Conservation (phyloP, 2,113 vertebrate genomes). For the Gadus macrocephalus region DNA sequence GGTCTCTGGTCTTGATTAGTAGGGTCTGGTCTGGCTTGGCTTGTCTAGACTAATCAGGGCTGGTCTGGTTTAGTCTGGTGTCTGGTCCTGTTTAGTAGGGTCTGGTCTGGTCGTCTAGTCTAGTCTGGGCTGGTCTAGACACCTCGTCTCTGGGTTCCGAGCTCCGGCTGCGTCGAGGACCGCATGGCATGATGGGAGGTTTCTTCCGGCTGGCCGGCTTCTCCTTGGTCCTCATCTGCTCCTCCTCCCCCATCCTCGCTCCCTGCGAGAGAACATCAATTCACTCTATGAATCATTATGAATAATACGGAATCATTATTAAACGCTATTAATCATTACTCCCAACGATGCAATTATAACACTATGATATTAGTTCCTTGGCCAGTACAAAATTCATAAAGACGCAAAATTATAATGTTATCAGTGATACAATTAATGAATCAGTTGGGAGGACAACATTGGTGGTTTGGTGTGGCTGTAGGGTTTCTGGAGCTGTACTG, state of each 20-base stretch:
- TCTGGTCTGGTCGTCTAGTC: background rate
- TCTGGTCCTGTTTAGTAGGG: background rate
- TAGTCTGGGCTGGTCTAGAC: background rate
- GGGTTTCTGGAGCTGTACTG: too few relatives aligned
- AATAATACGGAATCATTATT: too few relatives aligned
- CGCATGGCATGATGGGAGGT: conserved; percentile 25
- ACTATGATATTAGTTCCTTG: too few relatives aligned
- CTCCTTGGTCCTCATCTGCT: conserved; percentile 65
- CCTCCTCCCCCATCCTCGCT: conserved; percentile 64
- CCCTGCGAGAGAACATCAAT: conserved; percentile 41
- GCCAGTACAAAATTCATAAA: too few relatives aligned
- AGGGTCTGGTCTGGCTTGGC: background rate
- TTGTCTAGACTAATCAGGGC: background rate
- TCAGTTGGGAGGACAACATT: too few relatives aligned
- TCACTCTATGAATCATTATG: too few relatives aligned
- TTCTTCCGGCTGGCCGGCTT: conserved; percentile 58
- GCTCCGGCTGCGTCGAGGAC: conserved; percentile 47
- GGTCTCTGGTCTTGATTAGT: background rate
- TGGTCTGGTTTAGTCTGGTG: background rate
- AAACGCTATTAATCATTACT: too few relatives aligned
- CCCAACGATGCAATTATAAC: too few relatives aligned
- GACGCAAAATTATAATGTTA: too few relatives aligned
- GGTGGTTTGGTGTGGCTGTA: too few relatives aligned
- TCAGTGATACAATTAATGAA: too few relatives aligned
- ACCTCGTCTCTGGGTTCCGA: conserved; percentile 55